Conservation (phyloP, 2,113 vertebrate species). For the Herpailurus yagouaroundi region DNA sequence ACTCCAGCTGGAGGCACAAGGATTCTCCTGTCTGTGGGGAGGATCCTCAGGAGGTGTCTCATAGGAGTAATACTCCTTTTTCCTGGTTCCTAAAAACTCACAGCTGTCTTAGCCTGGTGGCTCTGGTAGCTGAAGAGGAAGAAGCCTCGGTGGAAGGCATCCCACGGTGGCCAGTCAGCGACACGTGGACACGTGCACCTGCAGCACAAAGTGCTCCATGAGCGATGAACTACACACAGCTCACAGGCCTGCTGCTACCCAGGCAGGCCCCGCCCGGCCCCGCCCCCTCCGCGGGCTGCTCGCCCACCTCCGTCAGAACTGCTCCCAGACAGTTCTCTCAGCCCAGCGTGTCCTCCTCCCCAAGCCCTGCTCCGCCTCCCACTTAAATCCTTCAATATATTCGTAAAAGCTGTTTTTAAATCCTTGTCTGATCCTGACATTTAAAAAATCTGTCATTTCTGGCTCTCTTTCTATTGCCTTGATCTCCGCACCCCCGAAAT, state of each 20-base stretch:
- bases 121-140: not conserved
- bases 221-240: not conserved
- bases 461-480: not conserved
- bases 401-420: not conserved
- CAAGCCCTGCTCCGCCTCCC: not conserved
- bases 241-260: not conserved
- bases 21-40: not conserved
- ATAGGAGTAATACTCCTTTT: not conserved
- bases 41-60: not conserved
- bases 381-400: not conserved
- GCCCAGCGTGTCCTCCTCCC: not conserved
- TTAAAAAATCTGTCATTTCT: not conserved
- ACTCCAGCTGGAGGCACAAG: slow-evolving; percentile 65
- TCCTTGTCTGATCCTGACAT: not conserved
- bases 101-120: not conserved
- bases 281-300: fast-evolving
- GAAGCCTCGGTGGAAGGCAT: not conserved
- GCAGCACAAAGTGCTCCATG: not conserved
- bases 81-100: not conserved
- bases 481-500: not conserved
- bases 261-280: no score
- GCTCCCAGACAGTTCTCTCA: not conserved
- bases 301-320: not conserved
- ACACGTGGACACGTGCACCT: no score
- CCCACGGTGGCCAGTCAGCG: not conserved